Conservation (phyloP, 2,888 invertebrate genomes). For the Eucera pruinosa region DNA sequence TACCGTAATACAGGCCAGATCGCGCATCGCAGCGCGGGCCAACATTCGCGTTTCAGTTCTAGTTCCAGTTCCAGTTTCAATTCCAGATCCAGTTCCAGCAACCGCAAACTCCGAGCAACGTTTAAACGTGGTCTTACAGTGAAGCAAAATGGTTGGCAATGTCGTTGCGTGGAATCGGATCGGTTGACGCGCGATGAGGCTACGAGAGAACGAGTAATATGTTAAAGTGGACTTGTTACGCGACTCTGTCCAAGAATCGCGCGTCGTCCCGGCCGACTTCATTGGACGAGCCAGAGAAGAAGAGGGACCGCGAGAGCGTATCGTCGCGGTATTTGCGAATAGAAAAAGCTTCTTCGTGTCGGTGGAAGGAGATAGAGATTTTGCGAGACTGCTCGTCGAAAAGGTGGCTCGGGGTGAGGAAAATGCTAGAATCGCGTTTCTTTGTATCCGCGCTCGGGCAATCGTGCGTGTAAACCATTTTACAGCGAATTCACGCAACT, state of each 20-base stretch:
- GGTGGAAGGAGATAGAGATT: constrained; percentile 31
- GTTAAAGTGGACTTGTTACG: constrained; percentile 82
- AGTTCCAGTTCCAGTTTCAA: too few relatives aligned
- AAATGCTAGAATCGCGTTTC: constrained; percentile 19
- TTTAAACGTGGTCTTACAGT: too few relatives aligned
- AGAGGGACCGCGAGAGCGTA: constrained; percentile 34
- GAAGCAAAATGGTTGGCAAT: too few relatives aligned
- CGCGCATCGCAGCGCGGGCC: constrained; percentile 8
- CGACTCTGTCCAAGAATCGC: constrained; percentile 76
- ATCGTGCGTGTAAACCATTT: too few relatives aligned
- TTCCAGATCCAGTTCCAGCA: too few relatives aligned
- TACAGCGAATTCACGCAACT: too few relatives aligned
- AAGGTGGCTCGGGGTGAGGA: constrained; percentile 61
- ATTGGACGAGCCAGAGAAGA: constrained; percentile 41
- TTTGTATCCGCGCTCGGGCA: too few relatives aligned
- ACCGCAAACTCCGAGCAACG: too few relatives aligned
- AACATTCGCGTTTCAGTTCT: too few relatives aligned
- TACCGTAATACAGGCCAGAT: too few relatives aligned
- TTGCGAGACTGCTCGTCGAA: constrained; percentile 35
- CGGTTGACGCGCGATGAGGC: too few relatives aligned
- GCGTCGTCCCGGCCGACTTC: constrained; percentile 58
- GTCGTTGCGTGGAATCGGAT: too few relatives aligned
- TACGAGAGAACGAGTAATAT: constrained; percentile 66
- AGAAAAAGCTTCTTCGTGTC: constrained; percentile 24
- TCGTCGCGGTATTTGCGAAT: constrained; percentile 28